Percentiles rank a stretch among this genome's conserved stretches.
Conservation (phyloP, 2,113 vertebrate genomes). For the Vicugna pacos region DNA sequence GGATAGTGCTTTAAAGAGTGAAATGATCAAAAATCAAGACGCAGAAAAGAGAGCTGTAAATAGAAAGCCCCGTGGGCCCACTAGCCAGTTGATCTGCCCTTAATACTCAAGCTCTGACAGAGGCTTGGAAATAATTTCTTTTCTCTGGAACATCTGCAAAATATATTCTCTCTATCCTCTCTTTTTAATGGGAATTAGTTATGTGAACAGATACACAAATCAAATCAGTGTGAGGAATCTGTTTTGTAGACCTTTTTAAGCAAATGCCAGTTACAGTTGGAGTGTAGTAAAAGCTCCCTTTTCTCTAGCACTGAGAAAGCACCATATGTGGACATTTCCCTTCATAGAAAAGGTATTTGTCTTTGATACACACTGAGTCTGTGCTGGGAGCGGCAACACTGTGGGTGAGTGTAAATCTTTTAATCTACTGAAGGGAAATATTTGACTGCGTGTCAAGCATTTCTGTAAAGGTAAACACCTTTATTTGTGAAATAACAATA, state of each 20-base stretch:
- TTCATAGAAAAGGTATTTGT: background rate
- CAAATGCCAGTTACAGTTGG: background rate
- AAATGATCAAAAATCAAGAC: background rate
- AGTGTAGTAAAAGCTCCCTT: background rate
- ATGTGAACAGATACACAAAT: background rate
- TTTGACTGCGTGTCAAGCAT: background rate
- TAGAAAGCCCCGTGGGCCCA: background rate
- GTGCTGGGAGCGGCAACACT: background rate
- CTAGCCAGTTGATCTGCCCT: background rate
- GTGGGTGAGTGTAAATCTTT: background rate
- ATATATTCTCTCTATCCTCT: background rate
- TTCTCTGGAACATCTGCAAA: background rate
- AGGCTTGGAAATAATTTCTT: background rate
- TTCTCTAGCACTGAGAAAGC: background rate
- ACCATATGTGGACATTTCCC: background rate
- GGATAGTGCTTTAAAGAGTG: background rate
- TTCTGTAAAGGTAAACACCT: background rate
- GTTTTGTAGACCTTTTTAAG: background rate
- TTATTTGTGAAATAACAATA: conserved; percentile 38
- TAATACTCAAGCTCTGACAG: background rate
- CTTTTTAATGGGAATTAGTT: background rate
- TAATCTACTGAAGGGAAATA: background rate
- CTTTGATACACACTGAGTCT: background rate
- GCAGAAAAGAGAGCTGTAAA: background rate
- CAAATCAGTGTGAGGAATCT: background rate